These are phyloP conservation scores for Cotesia congregata DNA, from an alignment of 2,888 invertebrate genomes.

Conservation along the genomic window DNA sequence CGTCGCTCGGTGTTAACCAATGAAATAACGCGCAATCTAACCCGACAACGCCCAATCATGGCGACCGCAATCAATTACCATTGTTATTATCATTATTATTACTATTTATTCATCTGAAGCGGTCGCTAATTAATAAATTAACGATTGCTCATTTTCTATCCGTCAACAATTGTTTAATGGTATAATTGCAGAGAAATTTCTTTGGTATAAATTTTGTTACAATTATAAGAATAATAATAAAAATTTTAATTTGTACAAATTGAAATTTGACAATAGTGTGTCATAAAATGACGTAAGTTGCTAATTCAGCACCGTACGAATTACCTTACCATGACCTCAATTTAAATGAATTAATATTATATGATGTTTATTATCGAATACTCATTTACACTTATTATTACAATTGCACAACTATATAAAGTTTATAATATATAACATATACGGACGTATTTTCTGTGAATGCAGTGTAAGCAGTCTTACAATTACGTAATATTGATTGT, in stretches of 20 bases:
- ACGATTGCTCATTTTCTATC: not conserved
- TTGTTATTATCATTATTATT: not conserved
- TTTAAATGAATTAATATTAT: not conserved
- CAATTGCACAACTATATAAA: not conserved
- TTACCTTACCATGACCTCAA: constrained; percentile 20
- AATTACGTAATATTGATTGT: constrained; percentile 37
- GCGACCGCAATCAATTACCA: constrained; percentile 49
- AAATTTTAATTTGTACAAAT: too few relatives aligned
- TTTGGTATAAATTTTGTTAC: too few relatives aligned
- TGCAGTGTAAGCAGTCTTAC: constrained; percentile 37
- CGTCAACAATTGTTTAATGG: not conserved
- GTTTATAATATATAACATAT: constrained; percentile 2
- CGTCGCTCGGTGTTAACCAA: constrained; percentile 50
- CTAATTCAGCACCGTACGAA: constrained; percentile 31
- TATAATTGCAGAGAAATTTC: too few relatives aligned
- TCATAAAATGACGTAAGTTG: constrained; percentile 35
- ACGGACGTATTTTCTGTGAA: constrained; percentile 31
- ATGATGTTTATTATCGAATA: constrained; percentile 29
- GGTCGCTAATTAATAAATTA: not conserved
- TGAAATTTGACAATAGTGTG: not conserved
- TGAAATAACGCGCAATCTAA: constrained; percentile 45
- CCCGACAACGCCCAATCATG: constrained; percentile 64
- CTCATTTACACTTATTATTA: constrained; percentile 25
- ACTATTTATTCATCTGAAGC: not conserved
- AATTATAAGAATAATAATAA: too few relatives aligned